These are phyloP conservation scores for Sweltsa coloradensis DNA, from an alignment of 1,140 invertebrate genomes.

Conservation along the genomic window DNA sequence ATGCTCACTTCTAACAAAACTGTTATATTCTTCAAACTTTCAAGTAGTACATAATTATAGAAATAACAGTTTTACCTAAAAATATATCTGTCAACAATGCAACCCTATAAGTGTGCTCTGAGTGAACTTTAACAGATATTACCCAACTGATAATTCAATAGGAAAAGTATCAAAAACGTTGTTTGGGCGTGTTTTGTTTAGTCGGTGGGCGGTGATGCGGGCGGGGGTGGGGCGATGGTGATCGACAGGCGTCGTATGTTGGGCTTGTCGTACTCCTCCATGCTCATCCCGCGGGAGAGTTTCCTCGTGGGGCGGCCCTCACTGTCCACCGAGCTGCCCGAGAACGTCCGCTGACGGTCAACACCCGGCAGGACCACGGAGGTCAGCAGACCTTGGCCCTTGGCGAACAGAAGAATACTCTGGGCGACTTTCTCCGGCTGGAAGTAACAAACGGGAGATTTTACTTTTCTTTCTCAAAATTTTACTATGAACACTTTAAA, in stretches of 20 bases:
- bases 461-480: background rate
- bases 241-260: conserved; percentile 62
- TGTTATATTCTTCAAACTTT: too few relatives aligned
- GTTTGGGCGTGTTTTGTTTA: conserved; percentile 11
- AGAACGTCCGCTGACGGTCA: conserved; percentile 44
- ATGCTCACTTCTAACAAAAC: too few relatives aligned
- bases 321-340: conserved; percentile 36
- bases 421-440: conserved; percentile 71
- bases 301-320: conserved; percentile 27
- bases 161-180: background rate
- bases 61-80: background rate
- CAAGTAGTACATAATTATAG: background rate
- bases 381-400: conserved; percentile 63
- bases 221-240: conserved; percentile 31
- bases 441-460: background rate
- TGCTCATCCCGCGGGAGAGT: conserved; percentile 54
- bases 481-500: too few relatives aligned
- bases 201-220: background rate
- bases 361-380: conserved; percentile 58
- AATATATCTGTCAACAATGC: background rate
- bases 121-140: background rate
- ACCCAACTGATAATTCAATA: background rate
- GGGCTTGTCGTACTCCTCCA: conserved; percentile 74
- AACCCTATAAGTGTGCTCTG: background rate
- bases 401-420: conserved; percentile 67